phyloP scores from a whole-genome alignment of 2,888 invertebrate genomes.

The Dasypogon diadema region DNA sequence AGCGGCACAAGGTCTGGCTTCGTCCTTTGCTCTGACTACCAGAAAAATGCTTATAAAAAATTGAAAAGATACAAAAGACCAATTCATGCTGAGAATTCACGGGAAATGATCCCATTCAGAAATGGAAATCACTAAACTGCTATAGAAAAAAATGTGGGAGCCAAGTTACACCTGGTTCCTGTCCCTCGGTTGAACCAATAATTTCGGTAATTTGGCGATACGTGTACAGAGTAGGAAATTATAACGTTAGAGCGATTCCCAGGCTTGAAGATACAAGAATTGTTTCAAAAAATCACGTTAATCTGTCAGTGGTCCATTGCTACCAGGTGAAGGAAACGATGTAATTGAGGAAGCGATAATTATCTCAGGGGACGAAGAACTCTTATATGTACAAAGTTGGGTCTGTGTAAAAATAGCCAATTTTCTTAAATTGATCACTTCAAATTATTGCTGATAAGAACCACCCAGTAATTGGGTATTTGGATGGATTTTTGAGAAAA shows the following conservation, averaged over 20 bases:
- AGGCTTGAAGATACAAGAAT: conserved; percentile 5
- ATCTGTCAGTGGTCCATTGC: conserved; percentile 19
- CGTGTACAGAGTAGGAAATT: conserved; percentile 40
- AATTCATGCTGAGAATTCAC: conserved; percentile 50
- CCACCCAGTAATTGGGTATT: background rate
- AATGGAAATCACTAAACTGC: conserved; percentile 2
- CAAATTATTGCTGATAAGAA: background rate
- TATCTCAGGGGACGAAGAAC: background rate
- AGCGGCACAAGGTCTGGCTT: conserved; percentile 5
- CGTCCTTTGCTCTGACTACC: conserved; percentile 31
- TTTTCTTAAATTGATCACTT: conserved; percentile 34
- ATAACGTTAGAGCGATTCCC: conserved; percentile 33
- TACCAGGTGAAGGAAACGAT: conserved; percentile 19
- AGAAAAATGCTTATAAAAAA: conserved; percentile 14
- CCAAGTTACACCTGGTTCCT: conserved; percentile 55
- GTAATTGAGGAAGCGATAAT: conserved; percentile 44
- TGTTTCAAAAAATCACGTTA: conserved; percentile 45
- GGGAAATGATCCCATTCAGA: conserved; percentile 41
- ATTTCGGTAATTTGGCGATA: conserved; percentile 54
- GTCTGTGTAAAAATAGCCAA: background rate
- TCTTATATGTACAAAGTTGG: conserved; percentile 7
- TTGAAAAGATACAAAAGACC: conserved; percentile 31
- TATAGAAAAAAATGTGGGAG: conserved; percentile 18
- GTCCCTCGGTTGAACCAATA: conserved; percentile 51
- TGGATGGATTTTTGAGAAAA: background rate